Evolutionary conservation across 2,888 invertebrate species (phyloP).

Genomic region (Dynastes grantii): DNA sequence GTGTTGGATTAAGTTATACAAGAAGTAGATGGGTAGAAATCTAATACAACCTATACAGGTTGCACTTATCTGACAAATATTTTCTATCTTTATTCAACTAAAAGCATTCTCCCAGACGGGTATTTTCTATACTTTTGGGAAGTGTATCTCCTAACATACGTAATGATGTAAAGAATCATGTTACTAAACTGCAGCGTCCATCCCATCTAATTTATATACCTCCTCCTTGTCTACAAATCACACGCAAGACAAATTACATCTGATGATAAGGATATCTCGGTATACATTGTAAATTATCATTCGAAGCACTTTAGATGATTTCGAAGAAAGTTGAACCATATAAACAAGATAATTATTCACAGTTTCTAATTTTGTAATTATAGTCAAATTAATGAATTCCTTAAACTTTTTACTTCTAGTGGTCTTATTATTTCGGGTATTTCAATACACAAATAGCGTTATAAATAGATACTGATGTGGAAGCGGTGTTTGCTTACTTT

Average conservation of each 20-base stretch:
- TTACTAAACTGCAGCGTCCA: neutral
- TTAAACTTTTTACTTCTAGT: neutral
- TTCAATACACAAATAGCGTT: neutral
- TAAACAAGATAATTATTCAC: conserved; percentile 44
- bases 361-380: conserved; percentile 43
- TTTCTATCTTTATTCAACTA: neutral
- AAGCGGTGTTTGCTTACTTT: neutral
- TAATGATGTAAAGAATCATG: too few relatives aligned
- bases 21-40: too few relatives aligned
- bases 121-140: neutral
- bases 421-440: conserved; percentile 2
- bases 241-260: conserved; percentile 37
- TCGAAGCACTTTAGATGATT: conserved; percentile 6
- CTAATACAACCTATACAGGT: too few relatives aligned
- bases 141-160: too few relatives aligned
- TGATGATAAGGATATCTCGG: conserved; percentile 12
- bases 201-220: too few relatives aligned
- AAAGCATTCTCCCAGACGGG: neutral
- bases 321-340: conserved; percentile 36
- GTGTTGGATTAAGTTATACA: too few relatives aligned
- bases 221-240: conserved; percentile 18
- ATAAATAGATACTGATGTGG: neutral
- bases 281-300: conserved; percentile 22
- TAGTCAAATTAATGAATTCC: conserved; percentile 9
- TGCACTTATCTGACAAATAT: too few relatives aligned